These are phyloP conservation scores for Tenualosa ilisha DNA, from an alignment of 2,797 vertebrate genomes.

Conservation along the genomic window DNA sequence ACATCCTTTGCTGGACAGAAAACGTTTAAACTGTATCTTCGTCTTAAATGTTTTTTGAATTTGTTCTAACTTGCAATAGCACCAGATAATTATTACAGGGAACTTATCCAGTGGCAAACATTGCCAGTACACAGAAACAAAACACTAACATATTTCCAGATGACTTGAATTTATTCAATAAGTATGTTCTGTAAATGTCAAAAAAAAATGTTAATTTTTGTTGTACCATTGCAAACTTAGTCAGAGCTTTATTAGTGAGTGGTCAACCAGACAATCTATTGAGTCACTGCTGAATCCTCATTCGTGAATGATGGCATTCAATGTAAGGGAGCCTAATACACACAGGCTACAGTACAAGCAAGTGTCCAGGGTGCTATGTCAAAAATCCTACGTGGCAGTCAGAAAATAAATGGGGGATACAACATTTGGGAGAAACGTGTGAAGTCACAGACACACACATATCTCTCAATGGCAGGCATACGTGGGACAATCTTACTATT, in stretches of 20 bases:
- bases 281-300: conserved; percentile 57
- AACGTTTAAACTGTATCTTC: conserved; percentile 65
- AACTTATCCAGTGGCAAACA: conserved; percentile 53
- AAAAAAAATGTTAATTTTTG: conserved; percentile 72
- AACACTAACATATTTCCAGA: conserved; percentile 66
- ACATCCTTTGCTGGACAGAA: conserved; percentile 61
- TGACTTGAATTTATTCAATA: conserved; percentile 71
- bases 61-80: conserved; percentile 81
- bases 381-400: neutral
- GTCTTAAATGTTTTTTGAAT: conserved; percentile 70
- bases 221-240: conserved; percentile 73
- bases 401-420: too few relatives aligned
- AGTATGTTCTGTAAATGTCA: conserved; percentile 75
- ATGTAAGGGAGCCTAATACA: neutral
- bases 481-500: conserved; percentile 79
- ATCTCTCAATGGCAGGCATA: conserved; percentile 44
- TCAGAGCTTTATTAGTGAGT: conserved; percentile 73
- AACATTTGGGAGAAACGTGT: neutral
- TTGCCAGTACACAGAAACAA: conserved; percentile 59
- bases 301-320: neutral
- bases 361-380: neutral
- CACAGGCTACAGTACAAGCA: neutral
- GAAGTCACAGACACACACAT: neutral
- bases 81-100: conserved; percentile 66
- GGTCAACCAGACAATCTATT: conserved; percentile 77